Conservation (phyloP, 2,113 vertebrate species). For the Thalassarche chlororhynchos region DNA sequence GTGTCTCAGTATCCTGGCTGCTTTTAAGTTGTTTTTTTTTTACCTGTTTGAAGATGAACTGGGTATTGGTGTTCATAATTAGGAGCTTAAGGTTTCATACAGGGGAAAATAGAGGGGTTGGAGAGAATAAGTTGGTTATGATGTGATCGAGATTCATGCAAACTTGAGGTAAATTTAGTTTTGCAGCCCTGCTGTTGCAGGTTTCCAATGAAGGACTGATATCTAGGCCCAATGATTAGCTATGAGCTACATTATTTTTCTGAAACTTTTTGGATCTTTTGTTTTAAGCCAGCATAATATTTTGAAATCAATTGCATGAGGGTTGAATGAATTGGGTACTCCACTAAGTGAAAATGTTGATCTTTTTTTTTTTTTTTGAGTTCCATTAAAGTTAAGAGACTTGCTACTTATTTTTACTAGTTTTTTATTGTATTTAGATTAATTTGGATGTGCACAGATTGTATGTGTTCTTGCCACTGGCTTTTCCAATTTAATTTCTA, state of each 20-base stretch:
- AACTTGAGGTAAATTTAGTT: not conserved
- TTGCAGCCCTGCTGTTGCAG: not conserved
- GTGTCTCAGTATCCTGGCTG: not conserved
- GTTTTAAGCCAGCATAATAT: not conserved
- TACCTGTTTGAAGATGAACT: not conserved
- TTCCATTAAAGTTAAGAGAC: not conserved
- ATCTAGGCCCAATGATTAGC: not conserved
- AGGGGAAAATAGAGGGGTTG: not conserved
- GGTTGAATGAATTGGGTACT: not conserved
- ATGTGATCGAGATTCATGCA: too few relatives aligned
- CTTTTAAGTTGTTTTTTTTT: not conserved
- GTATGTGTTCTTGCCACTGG: not conserved
- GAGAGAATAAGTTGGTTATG: not conserved
- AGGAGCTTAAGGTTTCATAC: not conserved
- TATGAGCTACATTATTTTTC: not conserved
- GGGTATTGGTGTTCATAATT: not conserved
- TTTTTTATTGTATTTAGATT: not conserved
- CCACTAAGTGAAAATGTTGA: not conserved
- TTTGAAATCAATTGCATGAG: not conserved
- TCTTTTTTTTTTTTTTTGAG: not conserved
- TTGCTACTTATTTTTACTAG: not conserved
- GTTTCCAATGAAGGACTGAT: not conserved
- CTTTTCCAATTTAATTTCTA: not conserved
- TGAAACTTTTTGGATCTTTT: not conserved
- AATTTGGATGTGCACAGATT: not conserved